Base-by-base conservation (phyloP, 2,888 invertebrate species). In the Eugnorisma glareosa region DNA sequence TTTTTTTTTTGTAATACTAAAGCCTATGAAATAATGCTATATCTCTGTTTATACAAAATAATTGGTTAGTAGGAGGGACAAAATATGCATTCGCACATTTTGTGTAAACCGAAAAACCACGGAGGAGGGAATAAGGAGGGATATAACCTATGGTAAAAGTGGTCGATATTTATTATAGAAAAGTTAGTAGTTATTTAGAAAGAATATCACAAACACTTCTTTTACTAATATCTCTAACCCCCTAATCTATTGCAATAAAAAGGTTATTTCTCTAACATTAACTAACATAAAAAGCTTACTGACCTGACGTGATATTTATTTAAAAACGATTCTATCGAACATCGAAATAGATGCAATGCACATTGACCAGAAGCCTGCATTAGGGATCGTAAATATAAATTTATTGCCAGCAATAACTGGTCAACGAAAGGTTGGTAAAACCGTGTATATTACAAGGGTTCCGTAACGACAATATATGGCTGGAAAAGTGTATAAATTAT, bases 311-410 rank as follows among this genome's bases (percentile, higher is more conserved):
- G 79, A 84, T 89, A 87, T 90, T 90, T 88, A 90, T 91, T 91
- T 88, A 85, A 83, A 86, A 86, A 77, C 87, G 90, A 92, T 91
- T 86, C 67, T 86, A 93, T 91, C 91, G 68, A 71, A 81, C 61
- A 70, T 81, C 73, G 84, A 71, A 76, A 88, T 92, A 90, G 92
- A 92, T 92, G 92, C 92, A 92, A 89, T 90, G 67, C 82, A 89
- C 84, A 81, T 24, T 91, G 92, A 90, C 90, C 90, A 88, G 89
- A 89, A 90, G 90, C 93, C 89, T 91, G 94, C 92, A 95, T 95
- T 95, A 95, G 90, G 83, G 89, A 89, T 92, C 93, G 92, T 95
- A 95, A 95, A 95, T 94, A 93, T 91, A 87, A 94, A 95, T 95
- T 95, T 95, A 95, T 93, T 91, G 86, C 82, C 82, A 83, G 89